Percentiles rank a stretch among this genome's conserved stretches.
Evolutionary conservation across 2,888 invertebrate species (phyloP).

Genomic region (Phalangium opilio): DNA sequence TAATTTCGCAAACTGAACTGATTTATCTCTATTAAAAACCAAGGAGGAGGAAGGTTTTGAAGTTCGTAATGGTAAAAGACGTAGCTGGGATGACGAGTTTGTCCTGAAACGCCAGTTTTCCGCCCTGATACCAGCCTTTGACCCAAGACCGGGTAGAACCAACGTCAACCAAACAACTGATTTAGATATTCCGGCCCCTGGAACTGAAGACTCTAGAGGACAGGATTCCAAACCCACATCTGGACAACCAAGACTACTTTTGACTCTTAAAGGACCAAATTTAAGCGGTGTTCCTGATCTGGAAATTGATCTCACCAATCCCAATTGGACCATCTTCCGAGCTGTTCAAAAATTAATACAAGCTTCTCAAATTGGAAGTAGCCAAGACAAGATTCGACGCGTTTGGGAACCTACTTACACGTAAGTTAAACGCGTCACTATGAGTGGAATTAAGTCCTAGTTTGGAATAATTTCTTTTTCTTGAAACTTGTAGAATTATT

Average conservation of each 20-base stretch:
- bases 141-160: conserved; percentile 93
- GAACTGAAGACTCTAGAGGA: conserved; percentile 22
- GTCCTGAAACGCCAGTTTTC: conserved; percentile 92
- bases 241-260: conserved; percentile 47
- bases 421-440: too few species aligned
- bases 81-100: conserved; percentile 96
- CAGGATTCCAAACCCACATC: conserved; percentile 26
- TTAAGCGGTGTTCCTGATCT: conserved; percentile 64
- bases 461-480: too few species aligned
- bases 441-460: too few species aligned
- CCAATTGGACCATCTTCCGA: conserved; percentile 83
- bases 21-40: too few species aligned
- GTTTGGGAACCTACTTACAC: conserved; percentile 95
- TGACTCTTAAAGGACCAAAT: conserved; percentile 57
- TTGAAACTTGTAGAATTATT: too few species aligned
- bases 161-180: conserved; percentile 95
- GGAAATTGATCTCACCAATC: conserved; percentile 63
- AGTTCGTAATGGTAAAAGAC: conserved; percentile 45
- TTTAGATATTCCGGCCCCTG: conserved; percentile 71
- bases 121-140: conserved; percentile 95
- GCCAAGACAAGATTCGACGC: conserved; percentile 66
- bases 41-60: conserved; percentile 69
- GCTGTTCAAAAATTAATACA: conserved; percentile 76
- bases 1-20: too few species aligned
- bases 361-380: conserved; percentile 40